phyloP scores from a whole-genome alignment of 2,888 invertebrate species.

The Epinotia bilunana region DNA sequence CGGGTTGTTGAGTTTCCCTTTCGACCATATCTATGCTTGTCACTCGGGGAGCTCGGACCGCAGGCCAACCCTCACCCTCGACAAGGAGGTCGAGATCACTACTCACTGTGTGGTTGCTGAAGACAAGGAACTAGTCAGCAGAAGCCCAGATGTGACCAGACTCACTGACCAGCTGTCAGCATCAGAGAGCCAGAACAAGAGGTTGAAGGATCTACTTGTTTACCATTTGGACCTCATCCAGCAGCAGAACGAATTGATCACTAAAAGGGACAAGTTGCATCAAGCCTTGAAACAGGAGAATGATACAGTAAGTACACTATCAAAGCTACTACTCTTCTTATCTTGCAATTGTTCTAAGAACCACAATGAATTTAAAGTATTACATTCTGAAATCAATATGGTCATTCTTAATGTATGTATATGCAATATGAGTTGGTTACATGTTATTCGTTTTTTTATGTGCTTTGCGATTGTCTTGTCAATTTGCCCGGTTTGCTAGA shows the following conservation, averaged over 20 bases:
- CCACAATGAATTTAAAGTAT: neutral
- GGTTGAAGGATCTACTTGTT: constrained; percentile 90
- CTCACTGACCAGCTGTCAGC: constrained; percentile 71
- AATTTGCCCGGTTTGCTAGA: neutral
- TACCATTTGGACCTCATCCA: constrained; percentile 95
- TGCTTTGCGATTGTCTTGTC: constrained; percentile 19
- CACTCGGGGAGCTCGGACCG: constrained; percentile 75
- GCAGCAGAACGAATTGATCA: constrained; percentile 93
- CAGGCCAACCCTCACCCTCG: constrained; percentile 65
- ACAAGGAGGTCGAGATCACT: constrained; percentile 73
- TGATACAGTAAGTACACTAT: constrained; percentile 86
- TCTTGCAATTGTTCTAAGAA: neutral
- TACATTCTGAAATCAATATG: neutral
- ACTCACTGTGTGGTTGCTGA: constrained; percentile 66
- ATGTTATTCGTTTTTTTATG: neutral
- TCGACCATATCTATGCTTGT: constrained; percentile 90
- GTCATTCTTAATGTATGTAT: too few species aligned
- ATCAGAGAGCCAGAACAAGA: constrained; percentile 85
- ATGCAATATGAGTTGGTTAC: neutral
- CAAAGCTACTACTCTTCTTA: neutral
- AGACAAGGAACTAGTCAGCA: constrained; percentile 57
- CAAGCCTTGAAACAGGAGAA: constrained; percentile 90
- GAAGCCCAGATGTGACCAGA: constrained; percentile 56
- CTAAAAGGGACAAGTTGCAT: constrained; percentile 91
- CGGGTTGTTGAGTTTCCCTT: constrained; percentile 85